Conservation (phyloP, 2,113 vertebrate species). For the Indri indri region DNA sequence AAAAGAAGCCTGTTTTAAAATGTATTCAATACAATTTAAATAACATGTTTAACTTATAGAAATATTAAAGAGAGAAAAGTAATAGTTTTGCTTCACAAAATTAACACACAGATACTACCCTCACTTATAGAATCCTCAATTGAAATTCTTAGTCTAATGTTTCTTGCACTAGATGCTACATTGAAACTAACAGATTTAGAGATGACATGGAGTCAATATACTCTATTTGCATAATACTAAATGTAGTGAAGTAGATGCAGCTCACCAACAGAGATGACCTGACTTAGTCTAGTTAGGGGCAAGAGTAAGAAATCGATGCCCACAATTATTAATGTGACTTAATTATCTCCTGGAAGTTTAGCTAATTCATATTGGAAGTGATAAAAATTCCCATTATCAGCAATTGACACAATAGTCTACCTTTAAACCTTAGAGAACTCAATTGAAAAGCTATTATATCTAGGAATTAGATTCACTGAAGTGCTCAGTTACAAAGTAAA, state of each 20-base stretch:
- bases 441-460: slow-evolving; percentile 46
- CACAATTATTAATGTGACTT: neutral
- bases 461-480: slow-evolving; percentile 38
- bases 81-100: neutral
- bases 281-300: neutral
- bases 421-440: slow-evolving; percentile 32
- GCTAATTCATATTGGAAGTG: neutral
- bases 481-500: slow-evolving; percentile 15
- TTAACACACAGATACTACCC: neutral
- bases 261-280: neutral
- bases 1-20: neutral
- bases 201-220: neutral
- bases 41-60: neutral
- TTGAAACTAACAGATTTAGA: neutral
- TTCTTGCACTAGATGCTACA: neutral
- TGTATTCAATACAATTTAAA: neutral
- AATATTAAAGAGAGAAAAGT: neutral
- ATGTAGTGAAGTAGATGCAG: neutral
- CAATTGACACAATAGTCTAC: slow-evolving; percentile 27
- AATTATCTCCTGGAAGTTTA: slow-evolving; percentile 20
- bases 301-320: neutral
- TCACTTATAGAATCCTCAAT: neutral
- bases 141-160: neutral
- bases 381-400: slow-evolving; percentile 42
- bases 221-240: neutral